Evolutionary conservation across 2,113 vertebrate genomes (phyloP).

Genomic region (Silurus asotus): DNA sequence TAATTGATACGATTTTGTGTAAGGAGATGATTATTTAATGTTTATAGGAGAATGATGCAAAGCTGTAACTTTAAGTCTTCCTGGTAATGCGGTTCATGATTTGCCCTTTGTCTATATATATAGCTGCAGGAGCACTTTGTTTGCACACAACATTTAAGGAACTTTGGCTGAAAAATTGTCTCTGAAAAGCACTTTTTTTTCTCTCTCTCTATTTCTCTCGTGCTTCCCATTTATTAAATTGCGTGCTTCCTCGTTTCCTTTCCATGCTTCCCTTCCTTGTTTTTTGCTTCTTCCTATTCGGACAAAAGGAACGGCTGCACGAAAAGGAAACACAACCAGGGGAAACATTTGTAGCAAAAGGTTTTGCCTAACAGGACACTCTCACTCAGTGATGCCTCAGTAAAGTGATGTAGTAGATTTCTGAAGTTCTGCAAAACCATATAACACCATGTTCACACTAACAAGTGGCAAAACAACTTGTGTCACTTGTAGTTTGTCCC

Average conservation of each 20-base stretch:
- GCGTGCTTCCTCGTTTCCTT: conserved; percentile 14
- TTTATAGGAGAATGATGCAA: not conserved
- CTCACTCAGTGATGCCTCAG: not conserved
- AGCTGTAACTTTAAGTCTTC: not conserved
- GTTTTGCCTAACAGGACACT: not conserved
- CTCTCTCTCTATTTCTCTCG: not conserved
- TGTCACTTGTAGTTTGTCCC: not conserved
- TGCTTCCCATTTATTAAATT: conserved; percentile 36
- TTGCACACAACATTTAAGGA: not conserved
- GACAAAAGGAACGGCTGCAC: not conserved
- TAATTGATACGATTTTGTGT: not conserved
- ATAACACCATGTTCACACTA: conserved; percentile 13
- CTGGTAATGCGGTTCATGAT: not conserved
- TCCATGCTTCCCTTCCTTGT: not conserved
- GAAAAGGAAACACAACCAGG: not conserved
- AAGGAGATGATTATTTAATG: not conserved
- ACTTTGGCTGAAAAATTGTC: not conserved
- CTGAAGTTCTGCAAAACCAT: not conserved
- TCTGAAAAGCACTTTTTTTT: not conserved
- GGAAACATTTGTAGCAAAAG: not conserved
- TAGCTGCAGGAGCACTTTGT: not conserved
- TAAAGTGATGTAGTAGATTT: not conserved
- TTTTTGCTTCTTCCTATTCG: not conserved
- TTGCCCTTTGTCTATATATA: not conserved
- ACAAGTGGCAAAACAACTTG: not conserved